phyloP scores from a whole-genome alignment of 2,113 vertebrate genomes.

The Amphiprion percula region DNA sequence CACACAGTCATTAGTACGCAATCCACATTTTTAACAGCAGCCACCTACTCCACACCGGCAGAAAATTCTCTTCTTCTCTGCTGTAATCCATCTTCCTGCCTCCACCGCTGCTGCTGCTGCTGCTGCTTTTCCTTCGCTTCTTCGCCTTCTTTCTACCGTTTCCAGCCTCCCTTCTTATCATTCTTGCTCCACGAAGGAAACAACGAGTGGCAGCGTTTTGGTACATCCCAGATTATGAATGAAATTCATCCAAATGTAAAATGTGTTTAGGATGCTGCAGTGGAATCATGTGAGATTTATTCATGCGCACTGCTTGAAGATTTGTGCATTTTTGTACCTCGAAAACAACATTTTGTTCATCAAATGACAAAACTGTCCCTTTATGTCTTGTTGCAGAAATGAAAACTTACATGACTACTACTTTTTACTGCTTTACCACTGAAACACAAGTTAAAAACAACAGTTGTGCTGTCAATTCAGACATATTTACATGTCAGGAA shows the following conservation, averaged over 20 bases:
- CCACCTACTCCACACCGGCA: slow-evolving; percentile 41
- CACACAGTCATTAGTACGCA: slow-evolving; percentile 66
- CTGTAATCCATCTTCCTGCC: slow-evolving; percentile 38
- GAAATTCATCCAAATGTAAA: slow-evolving; percentile 22
- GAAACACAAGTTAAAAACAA: no score
- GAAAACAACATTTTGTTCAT: no score
- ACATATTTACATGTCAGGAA: no score
- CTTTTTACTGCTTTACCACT: no score
- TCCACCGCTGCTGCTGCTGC: background rate
- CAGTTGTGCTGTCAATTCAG: no score
- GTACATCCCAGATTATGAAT: no score
- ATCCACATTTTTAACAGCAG: slow-evolving; percentile 58
- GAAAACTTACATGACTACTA: no score
- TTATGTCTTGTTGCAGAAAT: no score
- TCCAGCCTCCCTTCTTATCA: background rate
- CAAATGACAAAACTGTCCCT: no score
- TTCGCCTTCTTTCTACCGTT: background rate
- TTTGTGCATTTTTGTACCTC: no score
- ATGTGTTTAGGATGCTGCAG: background rate
- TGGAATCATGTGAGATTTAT: no score
- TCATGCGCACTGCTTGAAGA: no score
- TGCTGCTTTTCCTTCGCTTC: background rate
- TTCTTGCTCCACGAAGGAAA: background rate
- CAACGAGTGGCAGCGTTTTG: background rate
- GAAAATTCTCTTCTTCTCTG: slow-evolving; percentile 40